A percentile compares a stretch with the other conserved stretches of the same genome.
Evolutionary conservation across 2,888 invertebrate genomes (phyloP).

Genomic region (Pollenia labialis): DNA sequence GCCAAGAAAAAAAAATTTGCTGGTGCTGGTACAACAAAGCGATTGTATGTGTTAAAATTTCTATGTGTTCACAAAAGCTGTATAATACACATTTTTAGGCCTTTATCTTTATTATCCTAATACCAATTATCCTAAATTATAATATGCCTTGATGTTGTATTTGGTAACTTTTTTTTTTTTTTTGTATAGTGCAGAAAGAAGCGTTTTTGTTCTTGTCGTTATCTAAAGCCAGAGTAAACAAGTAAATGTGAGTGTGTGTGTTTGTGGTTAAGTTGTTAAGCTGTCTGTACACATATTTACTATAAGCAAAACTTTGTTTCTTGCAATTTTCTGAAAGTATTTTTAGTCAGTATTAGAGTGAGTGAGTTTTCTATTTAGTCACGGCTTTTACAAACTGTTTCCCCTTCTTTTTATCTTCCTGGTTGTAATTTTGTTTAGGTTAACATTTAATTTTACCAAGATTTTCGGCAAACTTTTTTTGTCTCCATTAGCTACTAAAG

Average conservation of each 20-base stretch:
- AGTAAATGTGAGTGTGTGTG: conserved; percentile 28
- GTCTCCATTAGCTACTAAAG: conserved; percentile 31
- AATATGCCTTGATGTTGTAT: conserved; percentile 76
- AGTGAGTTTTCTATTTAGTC: conserved; percentile 39
- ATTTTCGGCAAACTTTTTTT: conserved; percentile 29
- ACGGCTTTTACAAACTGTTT: conserved; percentile 27
- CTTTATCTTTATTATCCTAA: conserved; percentile 82
- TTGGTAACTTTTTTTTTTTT: neutral
- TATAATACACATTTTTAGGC: conserved; percentile 37
- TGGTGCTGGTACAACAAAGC: conserved; percentile 22
- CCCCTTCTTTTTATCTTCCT: neutral
- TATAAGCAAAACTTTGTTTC: conserved; percentile 30
- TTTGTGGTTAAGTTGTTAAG: conserved; percentile 52
- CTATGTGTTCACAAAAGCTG: conserved; percentile 19
- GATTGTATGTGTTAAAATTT: conserved; percentile 29
- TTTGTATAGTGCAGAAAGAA: neutral
- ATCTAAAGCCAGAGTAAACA: conserved; percentile 4
- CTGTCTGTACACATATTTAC: conserved; percentile 12
- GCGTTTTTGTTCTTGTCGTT: conserved; percentile 24
- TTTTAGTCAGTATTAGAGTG: conserved; percentile 5
- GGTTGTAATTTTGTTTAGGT: conserved; percentile 39
- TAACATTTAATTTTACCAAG: conserved; percentile 60
- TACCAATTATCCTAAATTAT: conserved; percentile 83
- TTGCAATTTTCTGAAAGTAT: conserved; percentile 6
- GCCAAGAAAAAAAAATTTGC: conserved; percentile 24